These are phyloP conservation scores for Entomobrya multifasciata DNA, from an alignment of 2,888 invertebrate species.

Conservation along the genomic window DNA sequence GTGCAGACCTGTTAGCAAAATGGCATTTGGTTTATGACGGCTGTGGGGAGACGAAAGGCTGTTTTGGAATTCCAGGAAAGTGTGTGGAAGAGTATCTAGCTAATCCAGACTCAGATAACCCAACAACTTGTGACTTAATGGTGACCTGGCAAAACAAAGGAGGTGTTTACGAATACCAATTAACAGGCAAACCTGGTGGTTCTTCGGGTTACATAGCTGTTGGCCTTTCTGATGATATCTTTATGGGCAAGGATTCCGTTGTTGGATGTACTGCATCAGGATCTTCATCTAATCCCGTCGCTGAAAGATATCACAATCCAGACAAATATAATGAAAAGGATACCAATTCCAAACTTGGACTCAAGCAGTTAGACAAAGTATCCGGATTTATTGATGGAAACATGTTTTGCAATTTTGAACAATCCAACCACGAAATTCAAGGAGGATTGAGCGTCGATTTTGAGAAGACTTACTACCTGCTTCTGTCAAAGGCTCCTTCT, in stretches of 20 bases:
- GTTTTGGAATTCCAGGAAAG: constrained; percentile 89
- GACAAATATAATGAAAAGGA: constrained; percentile 80
- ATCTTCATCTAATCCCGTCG: too few species aligned
- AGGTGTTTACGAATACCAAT: constrained; percentile 85
- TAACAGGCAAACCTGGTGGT: constrained; percentile 82
- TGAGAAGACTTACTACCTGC: background rate
- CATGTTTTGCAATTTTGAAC: constrained; percentile 63
- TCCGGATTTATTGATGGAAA: constrained; percentile 31
- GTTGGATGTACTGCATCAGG: constrained; percentile 91
- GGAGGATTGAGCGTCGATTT: constrained; percentile 10
- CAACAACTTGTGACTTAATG: constrained; percentile 87
- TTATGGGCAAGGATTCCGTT: constrained; percentile 89
- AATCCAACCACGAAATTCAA: constrained; percentile 53
- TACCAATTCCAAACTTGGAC: background rate
- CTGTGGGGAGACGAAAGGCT: constrained; percentile 87
- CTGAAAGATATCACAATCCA: constrained; percentile 87
- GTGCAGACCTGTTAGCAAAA: background rate
- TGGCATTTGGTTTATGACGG: constrained; percentile 85
- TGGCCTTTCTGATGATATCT: constrained; percentile 88
- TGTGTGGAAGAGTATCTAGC: constrained; percentile 84
- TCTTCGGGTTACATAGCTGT: constrained; percentile 86
- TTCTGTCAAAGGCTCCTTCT: background rate
- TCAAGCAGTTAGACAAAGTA: too few species aligned
- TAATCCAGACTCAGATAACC: constrained; percentile 65
- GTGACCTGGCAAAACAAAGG: constrained; percentile 85